Conservation (phyloP, 2,113 vertebrate genomes). For the Cephalopterus ornatus region DNA sequence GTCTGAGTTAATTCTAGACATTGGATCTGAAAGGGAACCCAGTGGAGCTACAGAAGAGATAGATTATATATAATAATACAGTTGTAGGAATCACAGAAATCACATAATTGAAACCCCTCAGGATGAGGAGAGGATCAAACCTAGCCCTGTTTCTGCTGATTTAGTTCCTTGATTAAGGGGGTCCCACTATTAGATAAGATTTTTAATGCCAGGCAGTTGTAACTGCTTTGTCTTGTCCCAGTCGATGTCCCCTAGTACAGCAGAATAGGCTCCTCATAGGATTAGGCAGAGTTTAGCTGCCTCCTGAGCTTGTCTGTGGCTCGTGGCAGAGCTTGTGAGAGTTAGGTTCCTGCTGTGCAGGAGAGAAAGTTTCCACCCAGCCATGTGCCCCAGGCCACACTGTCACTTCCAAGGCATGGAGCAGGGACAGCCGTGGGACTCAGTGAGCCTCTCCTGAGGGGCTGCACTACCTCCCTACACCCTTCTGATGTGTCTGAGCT, state of each 20-base stretch:
- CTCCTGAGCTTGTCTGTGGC: background rate
- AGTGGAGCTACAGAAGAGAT: background rate
- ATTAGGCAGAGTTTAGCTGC: background rate
- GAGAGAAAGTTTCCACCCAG: background rate
- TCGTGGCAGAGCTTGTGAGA: background rate
- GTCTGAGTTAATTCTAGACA: background rate
- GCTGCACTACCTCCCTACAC: rapidly evolving
- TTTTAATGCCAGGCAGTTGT: background rate
- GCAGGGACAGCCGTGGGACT: background rate
- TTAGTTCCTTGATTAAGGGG: background rate
- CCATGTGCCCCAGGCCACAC: rapidly evolving
- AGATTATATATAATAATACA: background rate
- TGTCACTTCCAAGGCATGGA: background rate
- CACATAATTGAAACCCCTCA: background rate
- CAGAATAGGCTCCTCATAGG: background rate
- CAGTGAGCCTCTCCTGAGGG: rapidly evolving
- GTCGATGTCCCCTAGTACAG: rapidly evolving
- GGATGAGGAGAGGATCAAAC: background rate
- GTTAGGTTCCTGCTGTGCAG: background rate
- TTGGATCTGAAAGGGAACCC: background rate
- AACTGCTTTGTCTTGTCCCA: background rate
- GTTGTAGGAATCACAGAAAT: background rate
- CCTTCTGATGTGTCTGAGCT: background rate
- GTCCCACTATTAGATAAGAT: background rate
- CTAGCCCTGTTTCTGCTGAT: background rate